Percentiles rank a stretch among this genome's conserved stretches.
phyloP scores from a whole-genome alignment of 1,140 invertebrate species.

The Pseudomyrmex gracilis region DNA sequence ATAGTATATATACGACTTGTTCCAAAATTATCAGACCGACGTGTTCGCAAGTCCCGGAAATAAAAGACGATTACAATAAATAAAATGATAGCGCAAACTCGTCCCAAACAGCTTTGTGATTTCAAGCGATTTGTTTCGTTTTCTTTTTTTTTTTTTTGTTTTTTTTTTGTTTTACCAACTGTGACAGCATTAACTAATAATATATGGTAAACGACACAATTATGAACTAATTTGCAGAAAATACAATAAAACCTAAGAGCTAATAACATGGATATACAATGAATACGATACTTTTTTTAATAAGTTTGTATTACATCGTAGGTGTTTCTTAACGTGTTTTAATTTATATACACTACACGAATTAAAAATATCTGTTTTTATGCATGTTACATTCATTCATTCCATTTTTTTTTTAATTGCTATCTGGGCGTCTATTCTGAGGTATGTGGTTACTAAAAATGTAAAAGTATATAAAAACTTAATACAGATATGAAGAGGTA shows the following conservation, averaged over 20 bases:
- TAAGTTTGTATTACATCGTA: conserved; percentile 62
- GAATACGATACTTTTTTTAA: conserved; percentile 68
- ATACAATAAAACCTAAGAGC: conserved; percentile 67
- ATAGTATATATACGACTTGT: too few species aligned
- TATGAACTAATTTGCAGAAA: conserved; percentile 72
- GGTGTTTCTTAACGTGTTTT: conserved; percentile 36
- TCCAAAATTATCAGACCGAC: conserved; percentile 80
- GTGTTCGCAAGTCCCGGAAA: conserved; percentile 63
- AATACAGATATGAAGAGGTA: conserved; percentile 84
- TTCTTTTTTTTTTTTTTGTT: too few species aligned
- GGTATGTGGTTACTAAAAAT: conserved; percentile 85
- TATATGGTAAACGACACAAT: conserved; percentile 64
- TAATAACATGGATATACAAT: conserved; percentile 69
- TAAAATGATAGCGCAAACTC: conserved; percentile 68
- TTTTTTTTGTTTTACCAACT: neutral
- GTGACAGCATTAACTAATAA: conserved; percentile 48
- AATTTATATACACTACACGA: conserved; percentile 51
- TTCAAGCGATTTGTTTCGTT: conserved; percentile 12
- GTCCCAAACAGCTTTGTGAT: conserved; percentile 73
- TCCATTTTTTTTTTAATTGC: conserved; percentile 70
- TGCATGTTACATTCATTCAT: conserved; percentile 74
- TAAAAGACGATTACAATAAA: conserved; percentile 70
- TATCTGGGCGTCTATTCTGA: conserved; percentile 80
- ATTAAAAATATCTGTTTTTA: conserved; percentile 66
- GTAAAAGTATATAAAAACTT: conserved; percentile 84